phyloP scores from a whole-genome alignment of 2,888 invertebrate genomes.

The Acleris emargana region DNA sequence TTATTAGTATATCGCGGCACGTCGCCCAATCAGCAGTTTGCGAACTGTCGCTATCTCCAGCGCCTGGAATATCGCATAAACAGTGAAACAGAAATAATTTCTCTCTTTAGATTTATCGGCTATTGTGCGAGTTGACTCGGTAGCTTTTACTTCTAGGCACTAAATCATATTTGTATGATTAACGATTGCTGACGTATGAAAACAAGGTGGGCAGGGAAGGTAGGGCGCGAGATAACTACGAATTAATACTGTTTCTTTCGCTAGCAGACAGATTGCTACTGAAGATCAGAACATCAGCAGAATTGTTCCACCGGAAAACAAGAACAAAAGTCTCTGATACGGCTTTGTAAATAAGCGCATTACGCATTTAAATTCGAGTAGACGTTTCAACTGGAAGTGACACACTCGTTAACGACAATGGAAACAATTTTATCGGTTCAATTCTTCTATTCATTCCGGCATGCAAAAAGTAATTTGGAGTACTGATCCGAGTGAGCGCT shows the following conservation, averaged over 20 bases:
- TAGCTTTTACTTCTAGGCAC: conserved; percentile 71
- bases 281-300: conserved; percentile 2
- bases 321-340: conserved; percentile 7
- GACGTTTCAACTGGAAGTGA: conserved; percentile 72
- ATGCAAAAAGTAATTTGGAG: conserved; percentile 80
- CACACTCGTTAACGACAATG: conserved; percentile 75
- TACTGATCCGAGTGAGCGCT: conserved; percentile 71
- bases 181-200: conserved; percentile 64
- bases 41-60: conserved; percentile 66
- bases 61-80: conserved; percentile 71
- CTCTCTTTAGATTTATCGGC: conserved; percentile 79
- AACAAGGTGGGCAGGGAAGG: conserved; percentile 51
- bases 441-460: conserved; percentile 74
- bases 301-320: conserved; percentile 20
- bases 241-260: conserved; percentile 24
- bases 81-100: conserved; percentile 76
- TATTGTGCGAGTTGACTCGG: conserved; percentile 70
- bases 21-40: conserved; percentile 69
- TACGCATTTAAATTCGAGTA: conserved; percentile 51
- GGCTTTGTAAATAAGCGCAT: conserved; percentile 33
- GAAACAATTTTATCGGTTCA: conserved; percentile 73
- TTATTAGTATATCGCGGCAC: conserved; percentile 44
- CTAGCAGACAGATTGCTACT: conserved; percentile 8
- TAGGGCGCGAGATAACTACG: conserved; percentile 31
- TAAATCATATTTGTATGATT: conserved; percentile 75